Evolutionary conservation across 2,888 invertebrate species (phyloP).

Genomic region (Salpingus planirostris): DNA sequence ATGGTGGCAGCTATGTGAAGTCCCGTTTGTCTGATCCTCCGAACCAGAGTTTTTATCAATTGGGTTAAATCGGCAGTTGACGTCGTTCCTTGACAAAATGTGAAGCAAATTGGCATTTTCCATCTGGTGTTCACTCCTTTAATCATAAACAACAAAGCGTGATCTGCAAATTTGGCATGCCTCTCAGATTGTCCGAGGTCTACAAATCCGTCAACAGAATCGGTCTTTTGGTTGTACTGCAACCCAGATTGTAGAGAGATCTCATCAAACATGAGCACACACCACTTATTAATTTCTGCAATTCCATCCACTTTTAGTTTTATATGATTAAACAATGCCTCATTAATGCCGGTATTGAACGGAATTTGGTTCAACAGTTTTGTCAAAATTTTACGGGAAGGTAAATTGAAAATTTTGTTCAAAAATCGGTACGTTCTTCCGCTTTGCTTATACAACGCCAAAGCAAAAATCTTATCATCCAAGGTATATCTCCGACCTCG

Average conservation of each 20-base stretch:
- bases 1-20: slow-evolving; percentile 17
- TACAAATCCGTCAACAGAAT: slow-evolving; percentile 15
- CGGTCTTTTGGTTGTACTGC: slow-evolving; percentile 12
- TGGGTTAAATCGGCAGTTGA: slow-evolving; percentile 9
- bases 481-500: slow-evolving; percentile 15
- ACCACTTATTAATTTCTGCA: slow-evolving; percentile 2
- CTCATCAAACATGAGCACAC: slow-evolving; percentile 19
- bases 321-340: slow-evolving; percentile 13
- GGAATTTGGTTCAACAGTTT: slow-evolving; percentile 12
- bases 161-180: slow-evolving; percentile 18
- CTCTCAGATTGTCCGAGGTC: slow-evolving; percentile 12
- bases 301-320: slow-evolving; percentile 10
- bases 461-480: slow-evolving; percentile 19
- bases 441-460: slow-evolving; percentile 17
- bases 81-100: slow-evolving; percentile 17
- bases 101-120: slow-evolving; percentile 21
- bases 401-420: slow-evolving; percentile 17
- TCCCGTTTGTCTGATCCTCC: slow-evolving; percentile 14
- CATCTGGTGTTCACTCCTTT: slow-evolving; percentile 19
- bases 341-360: slow-evolving; percentile 15
- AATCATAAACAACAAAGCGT: slow-evolving; percentile 22
- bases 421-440: slow-evolving; percentile 14
- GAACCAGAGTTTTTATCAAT: slow-evolving; percentile 15
- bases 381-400: slow-evolving; percentile 15
- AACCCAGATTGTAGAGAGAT: slow-evolving; percentile 12